Percentiles rank a stretch among this genome's conserved stretches.
These are phyloP conservation scores for Plebejus melissa DNA, from an alignment of 2,888 invertebrate species.

Conservation along the genomic window DNA sequence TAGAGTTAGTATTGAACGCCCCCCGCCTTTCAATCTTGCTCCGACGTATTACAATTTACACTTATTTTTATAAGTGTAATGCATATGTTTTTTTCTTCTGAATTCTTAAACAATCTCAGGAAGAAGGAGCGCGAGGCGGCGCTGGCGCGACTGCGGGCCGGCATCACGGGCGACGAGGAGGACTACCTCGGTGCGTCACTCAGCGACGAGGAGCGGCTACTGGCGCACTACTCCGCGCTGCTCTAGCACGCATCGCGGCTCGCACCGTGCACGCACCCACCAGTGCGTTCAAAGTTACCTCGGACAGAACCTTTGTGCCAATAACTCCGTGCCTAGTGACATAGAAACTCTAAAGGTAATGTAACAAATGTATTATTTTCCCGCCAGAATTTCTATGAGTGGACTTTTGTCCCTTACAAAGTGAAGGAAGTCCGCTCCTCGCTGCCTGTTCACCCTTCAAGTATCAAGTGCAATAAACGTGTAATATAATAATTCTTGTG, in stretches of 20 bases:
- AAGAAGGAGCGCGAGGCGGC: constrained; percentile 75
- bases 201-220: constrained; percentile 83
- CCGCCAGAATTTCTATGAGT: not conserved
- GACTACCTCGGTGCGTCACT: constrained; percentile 87
- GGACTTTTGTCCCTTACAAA: not conserved
- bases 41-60: no score
- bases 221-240: constrained; percentile 82
- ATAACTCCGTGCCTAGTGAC: no score
- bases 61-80: no score
- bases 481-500: not conserved
- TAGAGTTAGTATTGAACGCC: no score
- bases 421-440: not conserved
- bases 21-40: no score
- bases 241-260: constrained; percentile 62
- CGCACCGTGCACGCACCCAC: no score
- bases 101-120: constrained; percentile 38
- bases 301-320: not conserved
- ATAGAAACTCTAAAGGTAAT: no score
- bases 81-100: no score
- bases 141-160: constrained; percentile 78
- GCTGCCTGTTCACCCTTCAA: not conserved
- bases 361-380: not conserved
- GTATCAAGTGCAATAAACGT: not conserved
- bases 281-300: no score
- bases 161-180: constrained; percentile 81